Conservation (phyloP, 1,140 invertebrate species). For the Pseudoatta argentina region DNA sequence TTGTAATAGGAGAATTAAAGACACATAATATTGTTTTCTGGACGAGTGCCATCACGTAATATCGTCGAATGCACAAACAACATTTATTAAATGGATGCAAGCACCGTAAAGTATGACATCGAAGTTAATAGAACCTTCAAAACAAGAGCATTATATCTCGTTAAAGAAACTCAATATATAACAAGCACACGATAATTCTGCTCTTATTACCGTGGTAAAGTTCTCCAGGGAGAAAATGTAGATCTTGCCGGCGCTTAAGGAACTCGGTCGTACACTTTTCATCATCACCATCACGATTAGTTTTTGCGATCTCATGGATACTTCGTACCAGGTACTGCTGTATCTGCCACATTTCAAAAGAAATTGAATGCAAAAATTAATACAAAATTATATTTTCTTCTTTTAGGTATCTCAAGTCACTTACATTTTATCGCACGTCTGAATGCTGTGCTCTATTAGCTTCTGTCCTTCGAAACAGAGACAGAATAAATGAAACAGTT, state of each 20-base stretch:
- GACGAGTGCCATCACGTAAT: neutral
- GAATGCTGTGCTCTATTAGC: constrained; percentile 65
- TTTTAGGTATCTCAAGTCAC: neutral
- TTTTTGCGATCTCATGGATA: neutral
- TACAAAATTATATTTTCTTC: neutral
- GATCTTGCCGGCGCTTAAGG: constrained; percentile 40
- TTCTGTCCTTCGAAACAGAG: constrained; percentile 68
- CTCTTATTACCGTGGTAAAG: constrained; percentile 10
- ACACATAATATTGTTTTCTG: neutral
- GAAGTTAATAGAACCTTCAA: constrained; percentile 41
- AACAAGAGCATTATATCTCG: neutral
- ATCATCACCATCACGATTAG: constrained; percentile 26
- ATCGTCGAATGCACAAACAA: neutral
- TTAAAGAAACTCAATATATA: neutral
- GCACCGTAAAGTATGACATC: constrained; percentile 42
- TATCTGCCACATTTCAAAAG: constrained; percentile 16
- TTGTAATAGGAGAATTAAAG: neutral
- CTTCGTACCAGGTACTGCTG: constrained; percentile 30
- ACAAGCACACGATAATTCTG: neutral
- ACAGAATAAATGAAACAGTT: constrained; percentile 68
- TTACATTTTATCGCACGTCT: constrained; percentile 56
- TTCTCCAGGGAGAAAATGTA: constrained; percentile 35
- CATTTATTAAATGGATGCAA: neutral
- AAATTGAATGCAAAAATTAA: neutral
- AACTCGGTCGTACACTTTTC: neutral